phyloP scores from a whole-genome alignment of 2,888 invertebrate species.

The Anodontia alba region DNA sequence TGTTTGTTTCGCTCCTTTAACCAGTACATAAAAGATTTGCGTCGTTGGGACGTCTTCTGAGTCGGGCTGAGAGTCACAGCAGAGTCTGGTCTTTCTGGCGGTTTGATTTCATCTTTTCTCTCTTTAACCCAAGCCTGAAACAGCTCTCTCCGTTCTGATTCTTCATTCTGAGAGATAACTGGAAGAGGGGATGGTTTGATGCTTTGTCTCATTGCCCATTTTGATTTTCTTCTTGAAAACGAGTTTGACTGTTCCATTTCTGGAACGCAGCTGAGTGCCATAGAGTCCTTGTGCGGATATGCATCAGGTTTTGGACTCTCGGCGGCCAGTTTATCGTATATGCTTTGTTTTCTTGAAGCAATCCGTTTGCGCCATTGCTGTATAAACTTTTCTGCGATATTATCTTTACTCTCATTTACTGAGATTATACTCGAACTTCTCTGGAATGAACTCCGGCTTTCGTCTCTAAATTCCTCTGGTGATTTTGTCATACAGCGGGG shows the following conservation, averaged over 20 bases:
- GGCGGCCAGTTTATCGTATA: slow-evolving; percentile 46
- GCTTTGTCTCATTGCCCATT: slow-evolving; percentile 39
- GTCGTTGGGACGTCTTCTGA: slow-evolving; percentile 22
- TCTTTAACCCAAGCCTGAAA: slow-evolving; percentile 65
- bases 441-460: neutral
- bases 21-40: slow-evolving; percentile 45
- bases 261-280: slow-evolving; percentile 38
- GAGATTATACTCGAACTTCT: slow-evolving; percentile 15
- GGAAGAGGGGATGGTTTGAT: slow-evolving; percentile 33
- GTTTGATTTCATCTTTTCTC: slow-evolving; percentile 42
- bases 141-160: slow-evolving; percentile 53
- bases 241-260: slow-evolving; percentile 30
- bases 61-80: neutral
- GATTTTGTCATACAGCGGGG: neutral
- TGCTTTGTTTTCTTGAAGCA: slow-evolving; percentile 48
- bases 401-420: slow-evolving; percentile 45
- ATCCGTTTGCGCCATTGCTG: slow-evolving; percentile 51
- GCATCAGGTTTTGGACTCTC: slow-evolving; percentile 10
- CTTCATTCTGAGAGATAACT: slow-evolving; percentile 39
- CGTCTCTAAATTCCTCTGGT: slow-evolving; percentile 11
- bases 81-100: slow-evolving; percentile 22
- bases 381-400: slow-evolving; percentile 54
- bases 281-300: slow-evolving; percentile 25
- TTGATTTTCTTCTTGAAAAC: slow-evolving; percentile 35
- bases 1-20: slow-evolving; percentile 22